Conservation (phyloP, 1,140 invertebrate genomes). For the Alviniconcha marisindica region DNA sequence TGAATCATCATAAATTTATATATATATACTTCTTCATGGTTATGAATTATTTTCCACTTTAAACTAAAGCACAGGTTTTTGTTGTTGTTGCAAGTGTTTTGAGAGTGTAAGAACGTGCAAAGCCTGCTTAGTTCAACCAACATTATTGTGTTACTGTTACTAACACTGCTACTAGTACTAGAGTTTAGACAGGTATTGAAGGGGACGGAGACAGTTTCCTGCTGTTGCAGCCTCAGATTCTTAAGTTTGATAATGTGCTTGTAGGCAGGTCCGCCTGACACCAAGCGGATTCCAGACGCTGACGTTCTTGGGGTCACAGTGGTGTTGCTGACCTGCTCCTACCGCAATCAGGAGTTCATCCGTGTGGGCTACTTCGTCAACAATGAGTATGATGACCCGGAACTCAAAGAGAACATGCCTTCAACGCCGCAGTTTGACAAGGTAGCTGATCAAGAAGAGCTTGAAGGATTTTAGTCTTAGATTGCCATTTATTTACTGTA, state of each 20-base stretch:
- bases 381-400: conserved; percentile 96
- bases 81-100: too few species aligned
- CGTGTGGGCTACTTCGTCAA: conserved; percentile 99
- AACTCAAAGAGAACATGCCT: conserved; percentile 96
- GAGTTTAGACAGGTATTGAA: not conserved
- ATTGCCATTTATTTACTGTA: too few species aligned
- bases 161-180: not conserved
- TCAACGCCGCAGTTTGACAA: conserved; percentile 94
- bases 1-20: too few species aligned
- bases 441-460: too few species aligned
- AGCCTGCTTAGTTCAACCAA: too few species aligned
- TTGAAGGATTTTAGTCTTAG: too few species aligned
- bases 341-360: conserved; percentile 95
- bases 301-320: conserved; percentile 98
- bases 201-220: too few species aligned
- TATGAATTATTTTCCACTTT: too few species aligned
- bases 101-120: too few species aligned
- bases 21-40: too few species aligned
- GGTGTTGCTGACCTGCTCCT: conserved; percentile 96
- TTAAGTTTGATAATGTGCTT: conserved; percentile 65
- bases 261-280: conserved; percentile 96
- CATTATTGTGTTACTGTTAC: conserved; percentile 12
- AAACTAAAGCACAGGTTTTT: too few species aligned
- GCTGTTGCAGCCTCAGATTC: not conserved
- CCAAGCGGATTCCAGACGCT: conserved; percentile 93